These are phyloP conservation scores for Drosophila mercatorum DNA, from an alignment of 2,888 invertebrate species.

Conservation along the genomic window DNA sequence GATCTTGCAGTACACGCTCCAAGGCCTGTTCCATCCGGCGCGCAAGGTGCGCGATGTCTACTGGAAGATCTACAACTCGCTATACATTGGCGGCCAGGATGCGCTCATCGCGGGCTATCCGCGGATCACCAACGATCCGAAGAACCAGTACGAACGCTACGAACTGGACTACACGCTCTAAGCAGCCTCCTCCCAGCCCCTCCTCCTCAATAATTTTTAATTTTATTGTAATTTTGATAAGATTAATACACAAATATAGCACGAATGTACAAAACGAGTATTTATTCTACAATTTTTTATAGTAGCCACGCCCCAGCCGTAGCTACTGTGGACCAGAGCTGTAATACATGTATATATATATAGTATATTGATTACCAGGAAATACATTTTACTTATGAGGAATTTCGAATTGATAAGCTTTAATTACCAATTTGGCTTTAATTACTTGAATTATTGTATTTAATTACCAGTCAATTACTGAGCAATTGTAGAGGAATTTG, in stretches of 20 bases:
- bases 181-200: constrained; percentile 57
- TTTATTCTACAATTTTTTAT: constrained; percentile 63
- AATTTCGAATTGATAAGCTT: neutral
- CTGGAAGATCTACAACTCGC: constrained; percentile 99
- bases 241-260: constrained; percentile 47
- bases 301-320: constrained; percentile 34
- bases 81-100: constrained; percentile 99
- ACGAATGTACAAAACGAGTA: constrained; percentile 58
- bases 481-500: neutral
- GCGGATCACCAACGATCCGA: constrained; percentile 97
- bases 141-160: constrained; percentile 96
- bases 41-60: constrained; percentile 99
- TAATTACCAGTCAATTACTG: constrained; percentile 1
- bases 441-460: neutral
- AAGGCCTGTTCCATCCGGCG: constrained; percentile 99
- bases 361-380: constrained; percentile 4
- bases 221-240: constrained; percentile 47
- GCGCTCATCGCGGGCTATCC: constrained; percentile 99
- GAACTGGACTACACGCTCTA: constrained; percentile 97
- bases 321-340: constrained; percentile 52
- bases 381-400: neutral
- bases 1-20: constrained; percentile 97
- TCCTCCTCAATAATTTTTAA: constrained; percentile 20
- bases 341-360: constrained; percentile 12
- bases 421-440: constrained; percentile 4